Conservation (phyloP, 2,113 vertebrate genomes). For the Sitta europaea region DNA sequence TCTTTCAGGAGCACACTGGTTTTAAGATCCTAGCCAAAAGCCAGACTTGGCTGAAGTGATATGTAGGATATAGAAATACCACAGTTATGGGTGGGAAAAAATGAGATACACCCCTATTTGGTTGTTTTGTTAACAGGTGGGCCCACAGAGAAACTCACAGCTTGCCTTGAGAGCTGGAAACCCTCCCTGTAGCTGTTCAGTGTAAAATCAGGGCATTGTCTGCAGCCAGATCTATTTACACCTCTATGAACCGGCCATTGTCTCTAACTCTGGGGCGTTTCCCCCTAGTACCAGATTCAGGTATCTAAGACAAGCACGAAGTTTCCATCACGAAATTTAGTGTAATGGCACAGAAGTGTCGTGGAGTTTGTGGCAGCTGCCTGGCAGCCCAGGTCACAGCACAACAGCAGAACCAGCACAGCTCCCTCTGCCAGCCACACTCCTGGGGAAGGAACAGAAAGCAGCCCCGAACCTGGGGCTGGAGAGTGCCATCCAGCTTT, state of each 20-base stretch:
- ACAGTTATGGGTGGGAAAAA: not conserved
- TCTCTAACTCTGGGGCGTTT: not conserved
- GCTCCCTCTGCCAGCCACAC: accelerated
- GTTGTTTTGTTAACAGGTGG: not conserved
- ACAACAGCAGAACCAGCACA: not conserved
- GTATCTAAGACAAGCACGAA: not conserved
- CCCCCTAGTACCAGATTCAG: not conserved
- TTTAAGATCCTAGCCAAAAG: not conserved
- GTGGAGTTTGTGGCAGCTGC: not conserved
- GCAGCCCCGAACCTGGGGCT: not conserved
- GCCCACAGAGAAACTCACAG: not conserved
- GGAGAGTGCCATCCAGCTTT: not conserved
- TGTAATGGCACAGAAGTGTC: not conserved
- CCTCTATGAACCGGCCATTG: not conserved
- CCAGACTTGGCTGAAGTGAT: not conserved
- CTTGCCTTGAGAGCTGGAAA: not conserved
- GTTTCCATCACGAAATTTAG: not conserved
- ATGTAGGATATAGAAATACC: not conserved
- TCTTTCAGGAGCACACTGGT: not conserved
- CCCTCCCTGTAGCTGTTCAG: not conserved
- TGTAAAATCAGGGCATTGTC: not conserved
- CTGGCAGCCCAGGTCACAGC: not conserved
- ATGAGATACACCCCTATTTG: not conserved
- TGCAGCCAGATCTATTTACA: not conserved
- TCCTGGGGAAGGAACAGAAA: not conserved